These are phyloP conservation scores for Blera fallax DNA, from an alignment of 2,888 invertebrate genomes.

Conservation along the genomic window DNA sequence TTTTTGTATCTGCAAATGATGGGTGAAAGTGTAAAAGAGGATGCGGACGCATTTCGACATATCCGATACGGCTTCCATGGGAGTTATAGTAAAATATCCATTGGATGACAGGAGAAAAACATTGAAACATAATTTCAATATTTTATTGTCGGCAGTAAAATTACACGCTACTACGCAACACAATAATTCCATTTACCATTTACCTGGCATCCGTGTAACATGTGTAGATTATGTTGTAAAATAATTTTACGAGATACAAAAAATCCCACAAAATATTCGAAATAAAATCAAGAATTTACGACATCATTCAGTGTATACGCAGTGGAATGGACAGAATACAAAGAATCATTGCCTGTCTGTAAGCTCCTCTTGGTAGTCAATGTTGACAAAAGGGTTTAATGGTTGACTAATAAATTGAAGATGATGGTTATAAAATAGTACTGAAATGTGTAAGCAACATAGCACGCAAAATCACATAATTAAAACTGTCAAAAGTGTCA, in stretches of 20 bases:
- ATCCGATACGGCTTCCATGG: background rate
- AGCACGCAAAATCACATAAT: background rate
- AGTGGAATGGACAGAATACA: background rate
- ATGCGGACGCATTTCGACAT: too few species aligned
- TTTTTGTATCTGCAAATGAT: too few species aligned
- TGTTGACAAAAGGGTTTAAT: background rate
- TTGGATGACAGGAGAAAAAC: background rate
- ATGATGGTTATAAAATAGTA: background rate
- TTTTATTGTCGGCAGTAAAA: background rate
- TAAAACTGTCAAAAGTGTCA: slow-evolving; percentile 22
- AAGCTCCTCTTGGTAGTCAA: background rate
- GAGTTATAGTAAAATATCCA: background rate
- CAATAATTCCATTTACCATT: background rate
- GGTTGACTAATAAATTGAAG: background rate
- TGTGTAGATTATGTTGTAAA: background rate
- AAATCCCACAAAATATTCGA: background rate
- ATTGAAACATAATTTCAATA: background rate
- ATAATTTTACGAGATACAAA: background rate
- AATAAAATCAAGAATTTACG: background rate
- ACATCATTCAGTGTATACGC: background rate
- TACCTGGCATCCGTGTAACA: background rate
- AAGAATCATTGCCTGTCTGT: background rate
- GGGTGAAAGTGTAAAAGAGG: too few species aligned
- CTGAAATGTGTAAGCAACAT: background rate
- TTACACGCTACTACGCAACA: background rate